Percentiles rank a stretch among this genome's conserved stretches.
These are phyloP conservation scores for Hypsibius dujardini DNA, from an alignment of 1,140 invertebrate species.

Conservation along the genomic window DNA sequence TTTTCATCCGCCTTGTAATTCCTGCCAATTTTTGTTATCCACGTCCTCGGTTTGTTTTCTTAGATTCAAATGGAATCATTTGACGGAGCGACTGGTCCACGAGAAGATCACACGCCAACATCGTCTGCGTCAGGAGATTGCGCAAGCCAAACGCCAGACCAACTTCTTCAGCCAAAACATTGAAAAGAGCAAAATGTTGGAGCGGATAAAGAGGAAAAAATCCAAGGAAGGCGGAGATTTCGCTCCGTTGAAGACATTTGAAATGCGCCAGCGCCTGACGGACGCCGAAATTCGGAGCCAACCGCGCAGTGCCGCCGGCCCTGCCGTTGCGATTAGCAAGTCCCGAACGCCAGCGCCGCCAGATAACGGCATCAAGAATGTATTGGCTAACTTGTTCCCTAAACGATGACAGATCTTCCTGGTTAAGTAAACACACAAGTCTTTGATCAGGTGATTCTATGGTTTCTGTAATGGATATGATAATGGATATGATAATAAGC, in stretches of 20 bases:
- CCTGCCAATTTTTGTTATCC: too few relatives aligned
- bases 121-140: slow-evolving; percentile 63
- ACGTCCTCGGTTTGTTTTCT: slow-evolving; percentile 15
- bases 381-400: too few relatives aligned
- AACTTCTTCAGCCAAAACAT: slow-evolving; percentile 64
- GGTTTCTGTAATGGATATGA: too few relatives aligned
- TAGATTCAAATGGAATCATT: slow-evolving; percentile 83
- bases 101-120: slow-evolving; percentile 73
- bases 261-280: background rate
- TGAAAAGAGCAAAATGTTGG: slow-evolving; percentile 52
- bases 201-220: slow-evolving; percentile 32
- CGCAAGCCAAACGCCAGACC: slow-evolving; percentile 71
- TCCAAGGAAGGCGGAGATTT: slow-evolving; percentile 22
- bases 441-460: too few relatives aligned
- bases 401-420: too few relatives aligned
- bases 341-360: too few relatives aligned
- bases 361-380: too few relatives aligned
- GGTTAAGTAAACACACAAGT: too few relatives aligned
- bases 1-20: too few relatives aligned
- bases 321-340: too few relatives aligned
- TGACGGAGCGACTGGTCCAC: slow-evolving; percentile 73
- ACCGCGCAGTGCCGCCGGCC: too few relatives aligned
- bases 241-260: slow-evolving; percentile 5
- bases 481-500: too few relatives aligned
- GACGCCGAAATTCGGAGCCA: background rate